Evolutionary conservation across 1,140 invertebrate genomes (phyloP), one percentile per base, ranked within the genome.

Genomic region (Ceratitis capitata): DNA sequence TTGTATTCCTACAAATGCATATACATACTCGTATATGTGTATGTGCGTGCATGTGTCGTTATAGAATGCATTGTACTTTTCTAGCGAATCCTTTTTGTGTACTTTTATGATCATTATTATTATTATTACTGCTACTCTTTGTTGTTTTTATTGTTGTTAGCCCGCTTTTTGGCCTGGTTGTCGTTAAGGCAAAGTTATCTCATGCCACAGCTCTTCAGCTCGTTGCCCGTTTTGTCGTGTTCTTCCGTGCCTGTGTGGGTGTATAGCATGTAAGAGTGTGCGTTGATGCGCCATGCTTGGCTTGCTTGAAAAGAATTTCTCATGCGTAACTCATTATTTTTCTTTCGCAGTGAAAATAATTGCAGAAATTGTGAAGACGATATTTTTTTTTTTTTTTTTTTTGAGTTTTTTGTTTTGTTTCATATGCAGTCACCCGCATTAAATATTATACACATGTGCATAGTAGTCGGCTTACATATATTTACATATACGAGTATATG

Each of bases 291-390:
- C 56, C 23, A 74, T 85, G 64, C 47, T 47, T 82, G 69, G 49
- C 14, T 85, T 35, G 47, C 39, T 56, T 53, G 87, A 91, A 91
- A 89, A 88, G 88, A 91, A 89, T 90, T 88, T 90, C 87, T 88
- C 90, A 91, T 91, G 90, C 90, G 90, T 91, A 91, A 89, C 90
- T 91, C 90, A 91, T 91, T 91, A 91, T 91, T 91, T 90, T 88
- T 84, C 83, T 85, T 83, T 85, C 45, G 19, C 49, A 83, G 47
- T 39, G 45, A 85, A 85, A 83, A 85, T 83, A 85, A 85, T 85
- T 85, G 85, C 85, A 74, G 85, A 85, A 85, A 85, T 83, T 69
- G 61, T 83, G 39, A 78, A 78, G 69, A 78, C 23, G 69, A n/a
- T 7, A 78, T 78, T 45, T 78, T 39, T 69, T 69, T 23, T 12